Evolutionary conservation across 1,140 invertebrate species (phyloP).

Genomic region (Drosophila bocki): DNA sequence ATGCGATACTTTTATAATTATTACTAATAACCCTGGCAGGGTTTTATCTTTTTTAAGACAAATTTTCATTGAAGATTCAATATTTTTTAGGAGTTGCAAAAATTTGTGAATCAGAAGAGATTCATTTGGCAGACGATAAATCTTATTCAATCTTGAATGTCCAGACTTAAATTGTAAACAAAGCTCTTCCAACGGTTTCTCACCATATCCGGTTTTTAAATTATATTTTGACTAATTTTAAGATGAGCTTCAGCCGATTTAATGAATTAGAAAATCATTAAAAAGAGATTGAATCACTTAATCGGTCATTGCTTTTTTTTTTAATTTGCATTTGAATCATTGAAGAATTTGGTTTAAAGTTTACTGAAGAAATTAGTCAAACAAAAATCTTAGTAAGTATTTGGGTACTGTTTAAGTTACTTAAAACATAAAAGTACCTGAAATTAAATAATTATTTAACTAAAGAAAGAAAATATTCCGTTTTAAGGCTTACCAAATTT

Average conservation of each 20-base stretch:
- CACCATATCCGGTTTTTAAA: slow-evolving; percentile 13
- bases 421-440: not conserved
- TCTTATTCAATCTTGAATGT: not conserved
- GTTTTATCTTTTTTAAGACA: too few relatives aligned
- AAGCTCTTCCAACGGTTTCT: slow-evolving; percentile 14
- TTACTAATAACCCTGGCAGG: too few relatives aligned
- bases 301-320: slow-evolving; percentile 22
- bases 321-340: slow-evolving; percentile 7
- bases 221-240: slow-evolving; percentile 15
- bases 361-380: not conserved
- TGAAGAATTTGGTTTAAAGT: not conserved
- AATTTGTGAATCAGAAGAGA: too few relatives aligned
- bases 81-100: not conserved
- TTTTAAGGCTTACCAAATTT: not conserved
- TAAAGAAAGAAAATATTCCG: not conserved
- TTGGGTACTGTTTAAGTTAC: too few relatives aligned
- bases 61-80: too few relatives aligned
- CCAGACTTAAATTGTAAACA: slow-evolving; percentile 23
- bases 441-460: not conserved
- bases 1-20: not conserved
- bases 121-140: not conserved
- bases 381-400: not conserved
- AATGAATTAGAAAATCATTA: slow-evolving; percentile 16
- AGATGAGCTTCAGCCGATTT: slow-evolving; percentile 5
- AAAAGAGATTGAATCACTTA: slow-evolving; percentile 23